These are phyloP conservation scores for Agriopis marginaria DNA, from an alignment of 2,888 invertebrate species.

Conservation along the genomic window DNA sequence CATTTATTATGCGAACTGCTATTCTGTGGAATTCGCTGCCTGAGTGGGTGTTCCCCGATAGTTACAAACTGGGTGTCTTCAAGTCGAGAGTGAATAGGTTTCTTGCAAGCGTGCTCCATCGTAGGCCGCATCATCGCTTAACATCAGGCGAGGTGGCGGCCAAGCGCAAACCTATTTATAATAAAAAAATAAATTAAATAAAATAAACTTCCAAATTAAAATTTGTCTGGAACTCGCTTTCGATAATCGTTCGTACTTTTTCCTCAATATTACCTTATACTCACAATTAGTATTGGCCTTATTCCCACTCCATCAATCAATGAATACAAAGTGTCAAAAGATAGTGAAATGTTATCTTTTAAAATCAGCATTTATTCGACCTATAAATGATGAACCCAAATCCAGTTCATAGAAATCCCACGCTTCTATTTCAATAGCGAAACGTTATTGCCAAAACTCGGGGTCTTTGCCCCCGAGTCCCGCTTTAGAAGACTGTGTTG, in stretches of 20 bases:
- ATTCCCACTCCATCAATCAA: not conserved
- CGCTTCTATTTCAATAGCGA: conserved; percentile 19
- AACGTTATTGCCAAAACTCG: conserved; percentile 22
- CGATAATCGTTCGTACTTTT: not conserved
- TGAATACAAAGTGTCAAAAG: not conserved
- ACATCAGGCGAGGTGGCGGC: no score
- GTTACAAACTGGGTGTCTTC: no score
- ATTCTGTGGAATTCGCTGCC: no score
- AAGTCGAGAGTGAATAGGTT: no score
- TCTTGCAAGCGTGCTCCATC: no score
- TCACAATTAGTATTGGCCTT: not conserved
- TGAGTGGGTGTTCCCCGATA: no score
- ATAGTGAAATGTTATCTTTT: conserved; percentile 8
- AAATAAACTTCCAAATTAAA: not conserved
- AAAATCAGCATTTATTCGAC: conserved; percentile 1
- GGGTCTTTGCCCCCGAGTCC: conserved; percentile 25
- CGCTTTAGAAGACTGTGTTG: conserved; percentile 11
- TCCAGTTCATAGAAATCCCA: conserved; percentile 22
- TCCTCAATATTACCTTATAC: not conserved
- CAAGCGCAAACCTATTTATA: no score
- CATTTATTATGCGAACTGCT: no score
- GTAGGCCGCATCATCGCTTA: no score
- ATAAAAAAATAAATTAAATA: no score
- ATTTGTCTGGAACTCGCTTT: not conserved
- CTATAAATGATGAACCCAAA: conserved; percentile 12